These are phyloP conservation scores for Lethrus apterus DNA, from an alignment of 1,140 invertebrate species.

Conservation along the genomic window DNA sequence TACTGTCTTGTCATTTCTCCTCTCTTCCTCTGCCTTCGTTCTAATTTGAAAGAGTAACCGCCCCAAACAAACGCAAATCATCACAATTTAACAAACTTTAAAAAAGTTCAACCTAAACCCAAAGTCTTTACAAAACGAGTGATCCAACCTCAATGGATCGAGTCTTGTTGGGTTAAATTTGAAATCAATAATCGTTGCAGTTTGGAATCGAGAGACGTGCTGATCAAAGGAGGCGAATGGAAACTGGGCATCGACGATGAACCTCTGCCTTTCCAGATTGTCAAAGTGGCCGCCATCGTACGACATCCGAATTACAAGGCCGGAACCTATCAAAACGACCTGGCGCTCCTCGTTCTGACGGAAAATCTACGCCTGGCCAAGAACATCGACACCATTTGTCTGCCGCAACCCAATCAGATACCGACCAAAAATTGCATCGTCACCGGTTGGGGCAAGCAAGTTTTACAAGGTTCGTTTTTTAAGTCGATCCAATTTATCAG, in stretches of 20 bases:
- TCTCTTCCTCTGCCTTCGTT: too few species aligned
- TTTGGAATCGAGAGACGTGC: constrained; percentile 54
- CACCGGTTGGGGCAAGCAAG: constrained; percentile 75
- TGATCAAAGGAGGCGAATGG: constrained; percentile 79
- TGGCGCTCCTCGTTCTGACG: constrained; percentile 62
- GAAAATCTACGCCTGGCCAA: constrained; percentile 53
- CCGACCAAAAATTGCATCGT: constrained; percentile 57
- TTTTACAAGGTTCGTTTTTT: constrained; percentile 55
- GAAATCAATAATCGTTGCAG: too few species aligned
- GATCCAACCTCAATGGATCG: too few species aligned
- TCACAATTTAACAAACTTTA: too few species aligned
- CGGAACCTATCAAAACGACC: constrained; percentile 57
- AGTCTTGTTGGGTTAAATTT: too few species aligned
- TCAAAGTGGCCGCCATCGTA: constrained; percentile 59
- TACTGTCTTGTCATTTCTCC: too few species aligned
- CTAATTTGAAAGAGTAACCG: too few species aligned
- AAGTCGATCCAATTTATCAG: not conserved
- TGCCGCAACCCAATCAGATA: constrained; percentile 43
- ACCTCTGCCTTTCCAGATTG: constrained; percentile 68
- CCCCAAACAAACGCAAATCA: too few species aligned
- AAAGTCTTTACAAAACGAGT: too few species aligned
- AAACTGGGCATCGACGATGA: constrained; percentile 73
- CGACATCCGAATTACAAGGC: constrained; percentile 63
- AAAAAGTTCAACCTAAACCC: too few species aligned
- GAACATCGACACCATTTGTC: constrained; percentile 68